Evolutionary conservation across 2,888 invertebrate species (phyloP).

Genomic region (Eilema depressum): DNA sequence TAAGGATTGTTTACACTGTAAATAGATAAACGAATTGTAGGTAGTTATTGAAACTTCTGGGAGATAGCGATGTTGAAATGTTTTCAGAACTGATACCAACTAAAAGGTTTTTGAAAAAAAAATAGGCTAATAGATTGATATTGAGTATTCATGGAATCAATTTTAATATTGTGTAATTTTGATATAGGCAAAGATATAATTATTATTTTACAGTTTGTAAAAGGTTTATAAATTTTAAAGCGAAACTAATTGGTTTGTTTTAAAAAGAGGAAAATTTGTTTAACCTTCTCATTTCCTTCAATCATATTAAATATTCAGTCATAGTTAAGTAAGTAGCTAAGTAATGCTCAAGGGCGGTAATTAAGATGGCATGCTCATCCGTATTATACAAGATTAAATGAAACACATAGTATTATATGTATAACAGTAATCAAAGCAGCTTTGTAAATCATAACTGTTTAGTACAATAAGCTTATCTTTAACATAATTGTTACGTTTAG

Average conservation of each 20-base stretch:
- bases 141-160: constrained; percentile 8
- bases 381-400: neutral
- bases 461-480: neutral
- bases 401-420: neutral
- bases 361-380: neutral
- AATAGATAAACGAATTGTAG: constrained; percentile 53
- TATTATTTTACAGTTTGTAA: neutral
- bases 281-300: neutral
- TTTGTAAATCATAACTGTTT: neutral
- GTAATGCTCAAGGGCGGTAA: neutral
- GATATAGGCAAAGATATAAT: constrained; percentile 9
- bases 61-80: constrained; percentile 39
- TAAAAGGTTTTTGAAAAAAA: constrained; percentile 23
- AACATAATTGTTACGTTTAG: neutral
- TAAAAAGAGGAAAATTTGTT: neutral
- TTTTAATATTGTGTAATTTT: neutral
- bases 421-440: neutral
- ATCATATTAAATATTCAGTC: neutral
- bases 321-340: neutral
- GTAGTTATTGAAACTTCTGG: constrained; percentile 47
- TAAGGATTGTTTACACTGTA: constrained; percentile 47
- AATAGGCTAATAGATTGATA: constrained; percentile 6
- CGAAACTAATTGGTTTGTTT: neutral
- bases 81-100: constrained; percentile 32
- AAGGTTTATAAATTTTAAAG: no score